A percentile compares a stretch with the other conserved stretches of the same genome.
Conservation (phyloP, 2,113 vertebrate genomes). For the Pluvialis apricaria region DNA sequence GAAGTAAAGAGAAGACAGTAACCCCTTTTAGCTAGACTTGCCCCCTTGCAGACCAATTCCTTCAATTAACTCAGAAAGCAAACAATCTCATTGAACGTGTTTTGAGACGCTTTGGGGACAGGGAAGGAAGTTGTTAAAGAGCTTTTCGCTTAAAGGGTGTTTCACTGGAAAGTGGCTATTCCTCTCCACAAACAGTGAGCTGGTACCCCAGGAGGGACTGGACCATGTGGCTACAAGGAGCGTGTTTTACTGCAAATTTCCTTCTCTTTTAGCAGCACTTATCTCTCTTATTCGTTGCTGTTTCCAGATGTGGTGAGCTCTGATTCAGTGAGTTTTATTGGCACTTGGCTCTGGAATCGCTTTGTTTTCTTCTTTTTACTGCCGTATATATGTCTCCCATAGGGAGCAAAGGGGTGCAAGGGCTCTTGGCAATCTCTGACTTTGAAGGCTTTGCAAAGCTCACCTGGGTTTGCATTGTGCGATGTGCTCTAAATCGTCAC, state of each 20-base stretch:
- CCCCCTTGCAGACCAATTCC: not conserved
- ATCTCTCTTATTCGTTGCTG: not conserved
- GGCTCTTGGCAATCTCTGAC: not conserved
- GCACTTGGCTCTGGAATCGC: not conserved
- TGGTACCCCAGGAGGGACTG: not conserved
- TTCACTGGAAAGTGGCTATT: not conserved
- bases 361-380: not conserved
- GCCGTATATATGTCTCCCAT: not conserved
- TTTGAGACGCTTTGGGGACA: not conserved
- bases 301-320: not conserved
- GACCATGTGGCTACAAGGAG: not conserved
- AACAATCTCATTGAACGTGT: not conserved
- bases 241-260: not conserved
- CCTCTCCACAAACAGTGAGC: not conserved
- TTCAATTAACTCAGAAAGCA: not conserved
- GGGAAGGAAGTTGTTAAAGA: not conserved
- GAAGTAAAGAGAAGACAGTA: not conserved
- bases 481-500: not conserved
- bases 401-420: not conserved
- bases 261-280: not conserved
- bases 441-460: not conserved
- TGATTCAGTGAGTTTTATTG: not conserved
- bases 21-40: not conserved
- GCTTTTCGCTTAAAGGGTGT: not conserved
- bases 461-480: not conserved